Evolutionary conservation across 2,113 vertebrate species (phyloP).

Genomic region (Patagioenas fasciata): DNA sequence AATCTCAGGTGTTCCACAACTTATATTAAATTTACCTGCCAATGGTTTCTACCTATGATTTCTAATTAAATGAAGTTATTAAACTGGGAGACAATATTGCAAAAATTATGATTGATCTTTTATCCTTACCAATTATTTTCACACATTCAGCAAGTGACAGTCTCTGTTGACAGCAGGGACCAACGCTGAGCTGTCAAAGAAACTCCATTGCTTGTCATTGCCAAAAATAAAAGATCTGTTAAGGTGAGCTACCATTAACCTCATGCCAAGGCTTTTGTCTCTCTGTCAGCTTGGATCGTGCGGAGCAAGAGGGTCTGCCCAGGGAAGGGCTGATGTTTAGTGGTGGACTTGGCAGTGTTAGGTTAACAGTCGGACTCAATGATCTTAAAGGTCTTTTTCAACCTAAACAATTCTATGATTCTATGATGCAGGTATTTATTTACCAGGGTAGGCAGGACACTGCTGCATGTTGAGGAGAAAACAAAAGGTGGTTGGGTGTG

Average conservation of each 20-base stretch:
- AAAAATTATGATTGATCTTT: background rate
- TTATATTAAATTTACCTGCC: constrained; percentile 1
- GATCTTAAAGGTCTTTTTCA: background rate
- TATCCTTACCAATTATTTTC: background rate
- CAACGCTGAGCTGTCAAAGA: accelerated
- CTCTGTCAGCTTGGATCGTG: accelerated
- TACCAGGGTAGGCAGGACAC: background rate
- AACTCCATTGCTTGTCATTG: background rate
- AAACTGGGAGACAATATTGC: background rate
- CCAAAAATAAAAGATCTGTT: background rate
- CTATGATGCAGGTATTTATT: background rate
- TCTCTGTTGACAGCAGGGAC: background rate
- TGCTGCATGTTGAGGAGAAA: background rate
- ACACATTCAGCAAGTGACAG: background rate
- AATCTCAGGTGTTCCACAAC: background rate
- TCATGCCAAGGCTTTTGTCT: background rate
- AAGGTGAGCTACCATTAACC: background rate
- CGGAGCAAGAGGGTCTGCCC: background rate
- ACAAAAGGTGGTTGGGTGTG: accelerated
- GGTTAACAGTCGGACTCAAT: too few relatives aligned
- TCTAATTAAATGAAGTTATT: constrained; percentile 42
- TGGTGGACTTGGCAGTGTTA: background rate
- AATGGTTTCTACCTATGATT: background rate
- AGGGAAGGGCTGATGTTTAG: background rate
- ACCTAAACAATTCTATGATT: too few relatives aligned